Conservation (phyloP, 2,797 vertebrate species). For the Pseudopleuronectes americanus region DNA sequence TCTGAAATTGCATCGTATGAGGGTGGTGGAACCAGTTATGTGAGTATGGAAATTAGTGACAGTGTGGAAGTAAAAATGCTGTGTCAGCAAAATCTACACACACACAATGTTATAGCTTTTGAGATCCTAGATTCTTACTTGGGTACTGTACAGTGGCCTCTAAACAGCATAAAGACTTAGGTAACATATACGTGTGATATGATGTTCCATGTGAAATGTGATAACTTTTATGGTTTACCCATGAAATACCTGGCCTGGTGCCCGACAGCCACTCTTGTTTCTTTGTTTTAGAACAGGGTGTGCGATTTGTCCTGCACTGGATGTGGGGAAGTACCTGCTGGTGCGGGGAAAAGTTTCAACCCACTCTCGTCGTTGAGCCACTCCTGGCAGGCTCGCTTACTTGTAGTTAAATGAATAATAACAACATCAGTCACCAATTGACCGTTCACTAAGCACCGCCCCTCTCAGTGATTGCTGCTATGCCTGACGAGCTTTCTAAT, state of each 20-base stretch:
- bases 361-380: neutral
- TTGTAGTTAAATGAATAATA: neutral
- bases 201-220: conserved; percentile 23
- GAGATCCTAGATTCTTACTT: conserved; percentile 23
- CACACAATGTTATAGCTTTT: conserved; percentile 6
- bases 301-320: conserved; percentile 37
- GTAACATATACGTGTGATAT: neutral
- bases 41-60: conserved; percentile 59
- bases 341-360: conserved; percentile 4
- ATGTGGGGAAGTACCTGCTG: conserved; percentile 28
- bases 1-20: conserved; percentile 40
- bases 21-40: conserved; percentile 61
- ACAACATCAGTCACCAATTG: neutral
- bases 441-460: neutral
- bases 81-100: conserved; percentile 44
- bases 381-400: too few relatives aligned
- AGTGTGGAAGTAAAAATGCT: conserved; percentile 49
- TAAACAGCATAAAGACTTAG: conserved; percentile 1
- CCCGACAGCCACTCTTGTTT: conserved; percentile 22
- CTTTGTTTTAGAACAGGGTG: conserved; percentile 49
- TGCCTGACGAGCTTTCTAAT: neutral
- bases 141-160: neutral
- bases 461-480: neutral
- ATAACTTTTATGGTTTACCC: conserved; percentile 20
- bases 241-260: conserved; percentile 19